Evolutionary conservation across 1,140 invertebrate species (phyloP).

Genomic region (Choristoneura fumiferana): DNA sequence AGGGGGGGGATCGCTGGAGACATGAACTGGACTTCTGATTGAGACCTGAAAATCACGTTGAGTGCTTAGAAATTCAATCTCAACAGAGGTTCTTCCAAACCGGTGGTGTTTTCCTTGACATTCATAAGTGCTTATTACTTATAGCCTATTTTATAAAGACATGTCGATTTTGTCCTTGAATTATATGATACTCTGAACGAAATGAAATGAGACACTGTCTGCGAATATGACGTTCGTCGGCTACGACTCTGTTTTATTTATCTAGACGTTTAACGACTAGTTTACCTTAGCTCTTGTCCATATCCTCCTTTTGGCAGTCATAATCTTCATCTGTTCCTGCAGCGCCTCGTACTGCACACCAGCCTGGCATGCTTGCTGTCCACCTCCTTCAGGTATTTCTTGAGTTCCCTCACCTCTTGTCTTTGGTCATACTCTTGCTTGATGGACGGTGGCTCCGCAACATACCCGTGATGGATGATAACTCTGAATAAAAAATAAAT

Average conservation of each 20-base stretch:
- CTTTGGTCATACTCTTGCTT: constrained; percentile 23
- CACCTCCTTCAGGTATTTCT: constrained; percentile 50
- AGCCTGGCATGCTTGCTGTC: constrained; percentile 47
- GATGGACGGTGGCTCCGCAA: constrained; percentile 45
- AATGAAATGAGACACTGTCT: too few species aligned
- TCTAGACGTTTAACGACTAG: too few species aligned
- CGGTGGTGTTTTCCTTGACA: too few species aligned
- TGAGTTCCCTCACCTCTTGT: constrained; percentile 49
- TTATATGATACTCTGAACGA: too few species aligned
- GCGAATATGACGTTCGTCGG: too few species aligned
- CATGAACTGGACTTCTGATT: constrained; percentile 19
- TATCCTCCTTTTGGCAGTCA: constrained; percentile 48
- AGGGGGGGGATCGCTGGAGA: constrained; percentile 48
- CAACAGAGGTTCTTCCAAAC: too few species aligned
- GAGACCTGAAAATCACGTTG: background rate
- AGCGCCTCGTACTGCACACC: constrained; percentile 48
- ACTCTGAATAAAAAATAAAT: constrained; percentile 36
- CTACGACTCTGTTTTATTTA: too few species aligned
- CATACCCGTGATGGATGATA: constrained; percentile 59
- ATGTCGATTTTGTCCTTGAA: too few species aligned
- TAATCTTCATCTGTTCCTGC: constrained; percentile 50
- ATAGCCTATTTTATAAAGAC: too few species aligned
- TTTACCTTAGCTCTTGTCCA: constrained; percentile 63
- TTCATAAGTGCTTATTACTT: too few species aligned
- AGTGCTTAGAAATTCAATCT: too few species aligned